Base-by-base conservation (phyloP, 2,888 invertebrate genomes). In the Cylloceria caligata region DNA sequence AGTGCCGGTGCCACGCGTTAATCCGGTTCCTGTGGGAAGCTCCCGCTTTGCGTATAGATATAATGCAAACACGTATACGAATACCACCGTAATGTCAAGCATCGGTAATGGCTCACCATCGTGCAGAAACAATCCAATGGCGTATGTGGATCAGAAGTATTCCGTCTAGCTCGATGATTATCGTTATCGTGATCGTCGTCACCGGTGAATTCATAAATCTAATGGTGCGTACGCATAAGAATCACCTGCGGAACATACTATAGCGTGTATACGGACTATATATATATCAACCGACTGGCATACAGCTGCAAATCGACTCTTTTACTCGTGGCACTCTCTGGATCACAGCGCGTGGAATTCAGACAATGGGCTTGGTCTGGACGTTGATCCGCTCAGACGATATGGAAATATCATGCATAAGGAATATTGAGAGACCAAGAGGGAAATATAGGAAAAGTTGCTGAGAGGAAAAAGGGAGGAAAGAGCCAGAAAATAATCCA, bases 141-240 rank as follows among this genome's bases (percentile, higher is more conserved):
- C 78, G n/a, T n/a, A n/a, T n/a, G n/a, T n/a, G n/a, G n/a, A n/a
- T 76, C 67, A 79, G 79, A 65, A 24, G 55, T 34, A 76, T 77
- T 68, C 64, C 52, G 36, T 19, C 34, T 39, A 42, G 64, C 69
- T 64, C 69, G 21, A 65, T 69, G 45, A 49, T 71, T 30, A 21
- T 73, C 49, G 74, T 74, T 21, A 7, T 72, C 42, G 49, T 39
- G 57, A 11, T 57, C 57, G 27, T 47, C 67, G 55, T 47, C 24
- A 47, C 24, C 47, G 57, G 52, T 77, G 85, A 79, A 87, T 84
- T 78, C 85, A 87, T 86, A 89, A 88, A 89, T 88, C 85, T 86
- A 81, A 84, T 84, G 87, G 83, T 79, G 81, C 84, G 80, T 84
- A 84, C 80, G 73, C 55, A 19, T 30, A 60, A 67, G 57, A 36